A percentile compares a stretch with the other conserved stretches of the same genome.
Evolutionary conservation across 2,113 vertebrate genomes (phyloP).

Genomic region (Podocnemis expansa): DNA sequence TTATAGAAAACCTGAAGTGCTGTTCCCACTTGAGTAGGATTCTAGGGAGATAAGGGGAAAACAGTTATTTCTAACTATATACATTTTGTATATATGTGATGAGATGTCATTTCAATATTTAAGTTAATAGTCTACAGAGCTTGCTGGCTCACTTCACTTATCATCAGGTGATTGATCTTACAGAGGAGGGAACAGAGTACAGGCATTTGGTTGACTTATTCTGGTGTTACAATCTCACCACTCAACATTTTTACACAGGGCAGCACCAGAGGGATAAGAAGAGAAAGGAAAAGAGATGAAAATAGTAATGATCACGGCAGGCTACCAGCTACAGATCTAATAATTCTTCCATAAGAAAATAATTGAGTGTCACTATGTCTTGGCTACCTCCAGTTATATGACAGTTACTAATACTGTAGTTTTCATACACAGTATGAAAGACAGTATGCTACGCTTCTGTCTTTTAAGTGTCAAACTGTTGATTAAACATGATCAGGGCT

Average conservation of each 20-base stretch:
- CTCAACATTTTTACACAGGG: slow-evolving; percentile 9
- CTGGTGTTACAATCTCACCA: neutral
- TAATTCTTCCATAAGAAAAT: neutral
- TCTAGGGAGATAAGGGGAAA: slow-evolving; percentile 74
- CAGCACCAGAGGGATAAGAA: neutral
- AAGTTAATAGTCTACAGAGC: neutral
- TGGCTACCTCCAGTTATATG: neutral
- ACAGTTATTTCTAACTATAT: neutral
- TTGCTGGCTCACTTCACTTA: neutral
- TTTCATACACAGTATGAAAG: neutral
- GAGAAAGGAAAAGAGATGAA: neutral
- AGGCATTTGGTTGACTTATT: neutral
- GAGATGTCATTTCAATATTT: neutral
- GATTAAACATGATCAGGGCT: neutral
- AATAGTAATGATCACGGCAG: neutral
- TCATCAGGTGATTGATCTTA: neutral
- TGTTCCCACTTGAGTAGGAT: slow-evolving; percentile 95
- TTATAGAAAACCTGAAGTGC: slow-evolving; percentile 98
- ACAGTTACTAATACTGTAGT: neutral
- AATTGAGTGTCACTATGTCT: neutral
- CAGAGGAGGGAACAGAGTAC: neutral
- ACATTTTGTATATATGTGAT: neutral
- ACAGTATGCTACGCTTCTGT: neutral
- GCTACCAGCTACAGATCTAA: neutral
- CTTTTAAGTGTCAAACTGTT: neutral